Percentiles rank a stretch among this genome's conserved stretches.
phyloP scores from a whole-genome alignment of 2,797 vertebrate genomes.

The Leuciscus waleckii region DNA sequence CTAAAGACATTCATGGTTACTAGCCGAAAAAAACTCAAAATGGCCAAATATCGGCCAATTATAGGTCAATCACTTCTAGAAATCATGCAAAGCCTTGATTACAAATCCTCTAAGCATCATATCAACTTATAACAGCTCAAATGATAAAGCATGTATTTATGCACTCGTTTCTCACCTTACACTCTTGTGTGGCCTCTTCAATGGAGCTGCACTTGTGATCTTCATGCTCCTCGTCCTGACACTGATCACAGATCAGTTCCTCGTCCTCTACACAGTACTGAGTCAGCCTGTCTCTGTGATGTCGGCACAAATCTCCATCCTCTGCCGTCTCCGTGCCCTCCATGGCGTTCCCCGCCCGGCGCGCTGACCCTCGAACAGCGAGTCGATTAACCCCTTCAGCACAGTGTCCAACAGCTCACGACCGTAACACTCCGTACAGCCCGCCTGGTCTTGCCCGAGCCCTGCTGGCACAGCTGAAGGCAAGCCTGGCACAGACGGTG shows the following conservation, averaged over 20 bases:
- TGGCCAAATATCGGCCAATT: background rate
- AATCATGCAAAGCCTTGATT: background rate
- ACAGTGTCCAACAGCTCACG: slow-evolving; percentile 66
- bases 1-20: background rate
- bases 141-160: background rate
- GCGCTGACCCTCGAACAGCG: slow-evolving; percentile 66
- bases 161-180: slow-evolving; percentile 62
- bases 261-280: slow-evolving; percentile 69
- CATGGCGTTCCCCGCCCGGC: slow-evolving; percentile 39
- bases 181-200: slow-evolving; percentile 65
- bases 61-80: background rate
- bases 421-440: slow-evolving; percentile 81
- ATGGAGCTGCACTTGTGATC: slow-evolving; percentile 63
- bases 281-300: slow-evolving; percentile 60
- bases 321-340: background rate
- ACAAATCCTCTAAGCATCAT: background rate
- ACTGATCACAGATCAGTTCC: slow-evolving; percentile 65
- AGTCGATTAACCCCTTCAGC: slow-evolving; percentile 66
- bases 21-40: background rate
- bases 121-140: background rate
- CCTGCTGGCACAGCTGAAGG: slow-evolving; percentile 72
- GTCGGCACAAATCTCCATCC: slow-evolving; percentile 49
- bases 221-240: slow-evolving; percentile 62
- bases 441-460: slow-evolving; percentile 55
- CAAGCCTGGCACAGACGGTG: slow-evolving; percentile 83